Evolutionary conservation across 2,797 vertebrate species (phyloP).

Genomic region (Liparis tanakae): DNA sequence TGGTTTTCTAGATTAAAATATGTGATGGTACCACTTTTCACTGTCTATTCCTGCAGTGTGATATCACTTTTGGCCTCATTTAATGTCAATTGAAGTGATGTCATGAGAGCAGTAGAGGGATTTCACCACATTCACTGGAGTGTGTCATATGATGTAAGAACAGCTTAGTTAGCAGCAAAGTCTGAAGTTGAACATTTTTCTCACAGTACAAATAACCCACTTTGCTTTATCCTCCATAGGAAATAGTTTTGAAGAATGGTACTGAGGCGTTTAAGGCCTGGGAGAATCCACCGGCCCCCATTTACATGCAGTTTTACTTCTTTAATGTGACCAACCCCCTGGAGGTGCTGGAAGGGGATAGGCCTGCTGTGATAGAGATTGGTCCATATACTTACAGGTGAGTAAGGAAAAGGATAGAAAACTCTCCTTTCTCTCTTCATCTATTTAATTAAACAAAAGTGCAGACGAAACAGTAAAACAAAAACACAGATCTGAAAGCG

Average conservation of each 20-base stretch:
- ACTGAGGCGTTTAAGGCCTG: conserved; percentile 89
- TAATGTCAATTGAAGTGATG: background rate
- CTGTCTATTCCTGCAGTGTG: background rate
- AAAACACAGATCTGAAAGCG: background rate
- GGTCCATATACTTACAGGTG: conserved; percentile 98
- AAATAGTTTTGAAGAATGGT: conserved; percentile 89
- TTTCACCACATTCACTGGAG: background rate
- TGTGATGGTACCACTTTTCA: background rate
- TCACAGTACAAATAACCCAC: conserved; percentile 9
- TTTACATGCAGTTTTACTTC: conserved; percentile 97
- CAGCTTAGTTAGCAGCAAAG: conserved; percentile 27
- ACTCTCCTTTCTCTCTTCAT: background rate
- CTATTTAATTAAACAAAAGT: background rate
- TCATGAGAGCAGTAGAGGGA: background rate
- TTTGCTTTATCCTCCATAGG: conserved; percentile 76
- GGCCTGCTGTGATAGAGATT: conserved; percentile 87
- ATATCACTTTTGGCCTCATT: background rate
- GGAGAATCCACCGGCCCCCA: conserved; percentile 89
- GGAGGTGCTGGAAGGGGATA: conserved; percentile 88
- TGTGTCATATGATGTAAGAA: conserved; percentile 40
- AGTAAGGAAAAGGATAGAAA: conserved; percentile 4
- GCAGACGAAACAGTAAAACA: background rate
- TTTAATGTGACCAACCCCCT: conserved; percentile 93
- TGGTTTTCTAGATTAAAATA: background rate
- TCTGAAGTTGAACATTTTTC: conserved; percentile 14